Evolutionary conservation across 2,888 invertebrate species (phyloP), one percentile per base, ranked within the genome.

Genomic region (Hecatera dysodea): DNA sequence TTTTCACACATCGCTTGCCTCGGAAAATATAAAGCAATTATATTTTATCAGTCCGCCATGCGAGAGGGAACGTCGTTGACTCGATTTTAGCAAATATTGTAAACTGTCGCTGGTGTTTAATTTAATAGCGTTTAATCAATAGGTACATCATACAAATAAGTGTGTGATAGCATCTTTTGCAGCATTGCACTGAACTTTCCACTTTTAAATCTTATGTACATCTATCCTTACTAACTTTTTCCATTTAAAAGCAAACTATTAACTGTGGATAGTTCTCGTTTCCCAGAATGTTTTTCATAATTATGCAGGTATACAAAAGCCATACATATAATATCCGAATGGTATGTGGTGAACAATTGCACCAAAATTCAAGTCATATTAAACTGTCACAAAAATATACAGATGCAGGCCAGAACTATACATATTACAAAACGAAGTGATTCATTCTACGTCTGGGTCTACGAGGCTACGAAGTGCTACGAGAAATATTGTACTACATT

Each of bases 1-100:
- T 74, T 82, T 84, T 86, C 86, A 81, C 82, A 77, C 81, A 79
- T 80, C 78, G 69, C 73, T 78, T 71, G 79, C 69, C 75, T 60
- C 78, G 70, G 65, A 78, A 82, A 79, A 71, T 80, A 79, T 75
- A 76, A 80, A 80, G 78, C 82, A 78, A 75, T 78, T 80, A 83
- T 80, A 78, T 78, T 79, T 75, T 68, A 75, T 72, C 67, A 61
- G 56, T 67, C 55, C 55, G 48, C 57, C 70, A 75, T 57, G 70
- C 55, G 57, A 60, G 55, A 57, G 65, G 50, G 55, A 60, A 62
- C 71, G 48, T 69, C 78, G 60, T 81, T 82, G 65, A 62, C 61
- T 63, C 42, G 56, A 55, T 72, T 65, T 60, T 46, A 46, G 44
- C 39, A 65, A 64, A 67, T 57, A 72, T 65, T 67, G 50, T 72